Percentiles rank a stretch among this genome's conserved stretches.
phyloP scores from a whole-genome alignment of 2,888 invertebrate genomes.

The Andrena fulva region DNA sequence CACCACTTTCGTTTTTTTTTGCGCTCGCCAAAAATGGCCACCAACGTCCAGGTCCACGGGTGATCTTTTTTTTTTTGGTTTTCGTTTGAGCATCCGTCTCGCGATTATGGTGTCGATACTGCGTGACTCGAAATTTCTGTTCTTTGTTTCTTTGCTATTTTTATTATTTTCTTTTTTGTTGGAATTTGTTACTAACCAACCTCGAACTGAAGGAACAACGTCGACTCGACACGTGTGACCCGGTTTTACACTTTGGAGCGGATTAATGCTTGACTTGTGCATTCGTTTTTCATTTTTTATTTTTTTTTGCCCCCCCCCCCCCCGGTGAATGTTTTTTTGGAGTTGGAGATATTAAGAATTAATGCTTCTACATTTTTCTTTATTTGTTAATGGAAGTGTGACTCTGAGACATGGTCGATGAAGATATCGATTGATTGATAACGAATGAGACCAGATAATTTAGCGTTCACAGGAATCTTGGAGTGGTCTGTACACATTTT shows the following conservation, averaged over 20 bases:
- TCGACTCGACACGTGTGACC: constrained; percentile 4
- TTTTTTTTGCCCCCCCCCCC: background rate
- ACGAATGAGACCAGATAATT: too few species aligned
- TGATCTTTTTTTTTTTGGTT: constrained; percentile 6
- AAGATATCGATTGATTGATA: too few species aligned
- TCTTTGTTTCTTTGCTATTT: background rate
- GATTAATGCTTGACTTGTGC: constrained; percentile 21
- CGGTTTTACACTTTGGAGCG: constrained; percentile 8
- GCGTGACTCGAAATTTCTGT: constrained; percentile 6
- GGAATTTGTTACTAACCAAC: constrained; percentile 45
- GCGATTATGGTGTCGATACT: constrained; percentile 39
- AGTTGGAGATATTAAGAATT: too few species aligned
- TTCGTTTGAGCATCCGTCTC: constrained; percentile 13
- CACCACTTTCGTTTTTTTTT: constrained; percentile 25
- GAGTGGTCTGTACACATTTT: too few species aligned
- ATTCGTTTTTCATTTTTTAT: background rate
- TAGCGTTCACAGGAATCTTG: too few species aligned
- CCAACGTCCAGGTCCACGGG: constrained; percentile 13
- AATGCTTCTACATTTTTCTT: too few species aligned
- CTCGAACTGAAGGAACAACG: constrained; percentile 7
- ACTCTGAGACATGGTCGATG: too few species aligned
- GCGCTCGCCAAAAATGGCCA: constrained; percentile 2
- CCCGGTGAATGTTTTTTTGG: background rate
- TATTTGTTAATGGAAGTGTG: too few species aligned
- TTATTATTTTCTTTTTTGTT: constrained; percentile 25